Base-by-base conservation (phyloP, 2,113 vertebrate species). In the Sminthopsis crassicaudata region DNA sequence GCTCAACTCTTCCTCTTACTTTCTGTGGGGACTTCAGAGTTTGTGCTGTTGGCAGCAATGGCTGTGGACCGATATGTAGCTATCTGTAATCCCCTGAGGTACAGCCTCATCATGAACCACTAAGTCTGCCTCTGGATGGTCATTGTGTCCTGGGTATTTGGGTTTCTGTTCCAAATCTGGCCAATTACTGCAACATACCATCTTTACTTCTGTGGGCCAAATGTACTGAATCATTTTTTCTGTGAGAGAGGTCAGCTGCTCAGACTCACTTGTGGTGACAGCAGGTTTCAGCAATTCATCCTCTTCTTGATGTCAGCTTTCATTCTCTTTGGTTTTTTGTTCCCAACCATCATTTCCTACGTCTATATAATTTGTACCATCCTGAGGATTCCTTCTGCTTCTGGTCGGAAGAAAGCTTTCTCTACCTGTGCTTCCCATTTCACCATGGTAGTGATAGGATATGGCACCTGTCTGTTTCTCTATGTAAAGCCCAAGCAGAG, bases 1-100 rank as follows among this genome's bases (percentile, higher is more conserved):
- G 12, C 96, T 89, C 97, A 98, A 30, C 96, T 97, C 94, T 97
- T 96, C 36, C n/a, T 97, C 25, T 97, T 96, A 55, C 97, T 98
- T 90, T 98, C 96, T 10, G 36, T 97, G 46, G 97, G 97, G 1
- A 95, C 93, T 48, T 97, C 97, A 27, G 94, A 96, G 27, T 97
- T 97, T 57, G 95, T 98, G n/a, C 96, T 97, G 1, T 57, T 98
- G 54, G 95, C 96, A 53, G 95, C 91, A 67, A 98, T 96, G 97
- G 96, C 96, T 52, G 96, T 95, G 51, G 97, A 97, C 25, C 46
- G 88, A 19, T 97, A 95, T 52, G 94, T 97, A 0, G 96, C 97
- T 42, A 93, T 97, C 88, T 97, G 96, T 92, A 95, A 91, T 22
- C 96, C 96, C 0, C 67, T 96, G 19, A 93, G 92, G 51, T 97